Conservation (phyloP, 2,888 invertebrate species). For the Himalopsyche kuldschensis region DNA sequence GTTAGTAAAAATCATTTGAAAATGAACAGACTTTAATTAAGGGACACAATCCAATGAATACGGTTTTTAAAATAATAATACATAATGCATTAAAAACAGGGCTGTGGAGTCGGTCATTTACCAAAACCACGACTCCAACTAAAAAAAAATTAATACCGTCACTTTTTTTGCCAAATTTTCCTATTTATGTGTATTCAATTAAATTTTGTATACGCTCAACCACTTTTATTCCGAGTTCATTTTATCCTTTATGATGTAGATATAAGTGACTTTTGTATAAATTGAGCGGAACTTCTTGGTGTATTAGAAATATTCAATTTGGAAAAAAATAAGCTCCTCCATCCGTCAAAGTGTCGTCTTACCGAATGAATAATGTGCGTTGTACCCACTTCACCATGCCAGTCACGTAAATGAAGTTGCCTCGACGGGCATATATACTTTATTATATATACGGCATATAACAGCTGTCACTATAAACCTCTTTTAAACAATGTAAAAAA, state of each 20-base stretch:
- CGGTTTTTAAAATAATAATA: too few relatives aligned
- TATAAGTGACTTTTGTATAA: background rate
- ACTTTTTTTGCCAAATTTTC: too few relatives aligned
- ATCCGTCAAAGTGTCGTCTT: background rate
- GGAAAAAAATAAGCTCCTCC: background rate
- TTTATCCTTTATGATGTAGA: background rate
- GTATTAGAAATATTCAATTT: background rate
- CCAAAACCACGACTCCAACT: too few relatives aligned
- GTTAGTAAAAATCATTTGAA: too few relatives aligned
- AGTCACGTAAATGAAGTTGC: background rate
- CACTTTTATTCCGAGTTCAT: background rate
- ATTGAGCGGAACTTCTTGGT: background rate
- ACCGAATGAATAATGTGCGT: background rate
- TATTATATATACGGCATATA: background rate
- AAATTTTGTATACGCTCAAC: too few relatives aligned
- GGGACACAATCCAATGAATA: too few relatives aligned
- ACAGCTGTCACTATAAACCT: background rate
- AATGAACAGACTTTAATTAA: too few relatives aligned
- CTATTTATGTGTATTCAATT: too few relatives aligned
- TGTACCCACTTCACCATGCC: background rate
- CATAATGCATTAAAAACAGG: too few relatives aligned
- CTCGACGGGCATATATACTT: background rate
- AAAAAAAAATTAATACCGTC: too few relatives aligned
- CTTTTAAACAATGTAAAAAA: background rate
- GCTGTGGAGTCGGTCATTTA: too few relatives aligned